These are phyloP conservation scores for Ypsolopha sequella DNA, from an alignment of 2,888 invertebrate genomes.

Conservation along the genomic window DNA sequence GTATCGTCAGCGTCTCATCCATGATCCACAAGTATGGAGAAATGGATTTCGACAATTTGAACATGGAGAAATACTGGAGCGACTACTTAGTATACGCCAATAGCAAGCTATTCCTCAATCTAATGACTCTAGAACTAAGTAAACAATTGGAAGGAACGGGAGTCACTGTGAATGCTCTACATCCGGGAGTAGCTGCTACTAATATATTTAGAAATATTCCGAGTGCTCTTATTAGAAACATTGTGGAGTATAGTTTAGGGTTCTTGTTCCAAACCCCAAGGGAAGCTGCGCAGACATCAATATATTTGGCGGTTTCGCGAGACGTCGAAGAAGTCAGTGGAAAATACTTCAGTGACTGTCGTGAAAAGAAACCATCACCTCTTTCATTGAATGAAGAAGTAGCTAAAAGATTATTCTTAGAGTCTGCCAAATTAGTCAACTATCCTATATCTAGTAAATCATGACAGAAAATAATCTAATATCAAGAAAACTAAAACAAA, in stretches of 20 bases:
- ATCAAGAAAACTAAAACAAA: too few species aligned
- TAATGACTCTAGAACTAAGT: slow-evolving; percentile 75
- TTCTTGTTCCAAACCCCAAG: slow-evolving; percentile 68
- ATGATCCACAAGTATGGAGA: slow-evolving; percentile 63
- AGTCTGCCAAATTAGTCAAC: slow-evolving; percentile 71
- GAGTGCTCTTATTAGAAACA: slow-evolving; percentile 30
- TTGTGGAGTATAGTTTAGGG: slow-evolving; percentile 29
- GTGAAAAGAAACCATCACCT: slow-evolving; percentile 56
- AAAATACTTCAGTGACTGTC: slow-evolving; percentile 74
- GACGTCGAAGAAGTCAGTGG: slow-evolving; percentile 72
- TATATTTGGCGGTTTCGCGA: slow-evolving; percentile 69
- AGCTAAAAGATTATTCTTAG: slow-evolving; percentile 73
- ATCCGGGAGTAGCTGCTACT: slow-evolving; percentile 79
- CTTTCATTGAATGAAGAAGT: slow-evolving; percentile 61
- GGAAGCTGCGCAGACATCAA: slow-evolving; percentile 76
- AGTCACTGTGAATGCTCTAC: slow-evolving; percentile 77
- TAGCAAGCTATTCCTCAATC: slow-evolving; percentile 73
- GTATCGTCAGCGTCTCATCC: slow-evolving; percentile 76
- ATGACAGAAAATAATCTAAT: neutral
- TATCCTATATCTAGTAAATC: slow-evolving; percentile 13
- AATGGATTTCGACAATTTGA: slow-evolving; percentile 55
- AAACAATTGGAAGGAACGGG: slow-evolving; percentile 68
- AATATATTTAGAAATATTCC: slow-evolving; percentile 75
- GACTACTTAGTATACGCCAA: slow-evolving; percentile 58
- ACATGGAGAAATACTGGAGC: slow-evolving; percentile 65